Evolutionary conservation across 2,888 invertebrate species (phyloP).

Genomic region (Drosophila robusta): DNA sequence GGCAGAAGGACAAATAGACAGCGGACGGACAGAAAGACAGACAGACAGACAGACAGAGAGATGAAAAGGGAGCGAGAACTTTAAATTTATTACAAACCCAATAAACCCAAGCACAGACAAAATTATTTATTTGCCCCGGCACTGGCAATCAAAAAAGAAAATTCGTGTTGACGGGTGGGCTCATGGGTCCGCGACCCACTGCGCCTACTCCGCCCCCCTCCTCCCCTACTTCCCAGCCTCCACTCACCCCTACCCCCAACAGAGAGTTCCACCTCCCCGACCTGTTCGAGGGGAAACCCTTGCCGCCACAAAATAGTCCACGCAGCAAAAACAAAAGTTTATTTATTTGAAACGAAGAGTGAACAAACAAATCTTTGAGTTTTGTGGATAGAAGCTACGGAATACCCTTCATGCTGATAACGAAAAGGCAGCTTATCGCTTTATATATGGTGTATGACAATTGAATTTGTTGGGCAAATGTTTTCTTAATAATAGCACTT

Average conservation of each 20-base stretch:
- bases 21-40: neutral
- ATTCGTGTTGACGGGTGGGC: slow-evolving; percentile 49
- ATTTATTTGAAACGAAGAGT: slow-evolving; percentile 42
- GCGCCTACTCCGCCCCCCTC: too few relatives aligned
- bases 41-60: neutral
- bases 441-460: too few relatives aligned
- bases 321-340: slow-evolving; percentile 64
- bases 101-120: slow-evolving; percentile 45
- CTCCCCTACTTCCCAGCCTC: rapidly evolving
- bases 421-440: too few relatives aligned
- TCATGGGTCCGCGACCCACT: slow-evolving; percentile 2
- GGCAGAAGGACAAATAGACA: slow-evolving; percentile 2
- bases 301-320: slow-evolving; percentile 43
- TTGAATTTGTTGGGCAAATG: too few relatives aligned
- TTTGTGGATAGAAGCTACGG: neutral
- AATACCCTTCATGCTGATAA: slow-evolving; percentile 25
- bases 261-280: neutral
- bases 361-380: slow-evolving; percentile 14
- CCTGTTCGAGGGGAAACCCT: neutral
- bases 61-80: slow-evolving; percentile 14
- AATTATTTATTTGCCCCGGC: slow-evolving; percentile 68
- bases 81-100: slow-evolving; percentile 70
- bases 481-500: too few relatives aligned
- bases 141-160: slow-evolving; percentile 49
- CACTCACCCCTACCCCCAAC: neutral